Conservation (phyloP, 2,797 vertebrate genomes). For the Leptoclinus maculatus region DNA sequence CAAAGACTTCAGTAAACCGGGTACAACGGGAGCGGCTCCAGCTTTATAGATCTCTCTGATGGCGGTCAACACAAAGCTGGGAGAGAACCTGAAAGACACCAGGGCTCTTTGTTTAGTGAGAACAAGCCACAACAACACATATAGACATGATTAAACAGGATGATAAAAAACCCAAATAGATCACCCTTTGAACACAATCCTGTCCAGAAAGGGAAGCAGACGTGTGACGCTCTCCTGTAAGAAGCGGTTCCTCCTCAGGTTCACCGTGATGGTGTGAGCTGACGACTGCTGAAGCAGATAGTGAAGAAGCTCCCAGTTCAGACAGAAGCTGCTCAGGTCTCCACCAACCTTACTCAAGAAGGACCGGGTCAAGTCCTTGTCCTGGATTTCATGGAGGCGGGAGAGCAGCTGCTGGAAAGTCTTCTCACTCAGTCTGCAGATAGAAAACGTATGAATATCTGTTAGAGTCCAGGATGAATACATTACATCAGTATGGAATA, state of each 20-base stretch:
- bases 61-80: constrained; percentile 43
- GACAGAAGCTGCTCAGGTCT: constrained; percentile 61
- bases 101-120: background rate
- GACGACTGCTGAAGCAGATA: constrained; percentile 55
- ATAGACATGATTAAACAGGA: too few species aligned
- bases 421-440: too few species aligned
- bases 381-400: constrained; percentile 59
- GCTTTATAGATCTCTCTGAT: constrained; percentile 37
- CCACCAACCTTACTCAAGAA: constrained; percentile 55
- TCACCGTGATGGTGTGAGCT: constrained; percentile 44
- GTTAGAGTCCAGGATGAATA: too few species aligned
- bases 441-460: too few species aligned
- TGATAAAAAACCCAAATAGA: background rate
- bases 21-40: constrained; percentile 23
- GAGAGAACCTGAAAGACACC: constrained; percentile 28
- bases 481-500: too few species aligned
- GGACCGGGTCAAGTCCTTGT: constrained; percentile 26
- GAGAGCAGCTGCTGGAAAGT: too few species aligned
- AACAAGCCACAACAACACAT: background rate
- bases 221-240: constrained; percentile 11
- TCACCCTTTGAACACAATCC: constrained; percentile 27
- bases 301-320: constrained; percentile 64
- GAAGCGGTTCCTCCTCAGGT: constrained; percentile 51
- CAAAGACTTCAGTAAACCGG: constrained; percentile 58
- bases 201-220: constrained; percentile 50